A percentile compares a stretch with the other conserved stretches of the same genome.
Conservation (phyloP, 1,140 invertebrate species). For the Branchinecta lindahli region DNA sequence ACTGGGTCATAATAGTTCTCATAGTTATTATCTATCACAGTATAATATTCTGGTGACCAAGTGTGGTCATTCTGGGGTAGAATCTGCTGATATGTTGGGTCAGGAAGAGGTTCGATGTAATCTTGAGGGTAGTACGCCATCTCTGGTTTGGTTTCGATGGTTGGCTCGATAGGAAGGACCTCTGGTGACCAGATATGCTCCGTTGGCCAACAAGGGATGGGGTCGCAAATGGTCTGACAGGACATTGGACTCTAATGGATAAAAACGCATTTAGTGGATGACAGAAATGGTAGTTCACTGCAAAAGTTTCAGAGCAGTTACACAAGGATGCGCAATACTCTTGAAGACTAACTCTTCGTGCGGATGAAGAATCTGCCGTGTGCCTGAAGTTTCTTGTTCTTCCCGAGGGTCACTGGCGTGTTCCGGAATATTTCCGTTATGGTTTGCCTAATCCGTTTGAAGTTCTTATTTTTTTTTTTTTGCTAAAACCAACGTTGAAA, state of each 20-base stretch:
- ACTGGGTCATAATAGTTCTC: background rate
- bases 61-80: background rate
- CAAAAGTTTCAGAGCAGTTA: background rate
- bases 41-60: background rate
- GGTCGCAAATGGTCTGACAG: background rate
- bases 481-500: no score
- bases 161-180: background rate
- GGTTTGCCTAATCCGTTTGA: no score
- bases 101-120: background rate
- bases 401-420: background rate
- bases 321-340: background rate
- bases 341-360: no score
- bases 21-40: background rate
- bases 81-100: background rate
- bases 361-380: background rate
- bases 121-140: background rate
- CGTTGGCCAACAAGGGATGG: background rate
- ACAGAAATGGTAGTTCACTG: background rate
- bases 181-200: slow-evolving; percentile 1
- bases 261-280: background rate
- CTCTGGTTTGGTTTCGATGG: background rate
- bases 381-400: background rate
- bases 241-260: background rate
- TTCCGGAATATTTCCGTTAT: background rate
- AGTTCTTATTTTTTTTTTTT: no score